Percentiles rank a stretch among this genome's conserved stretches.
Evolutionary conservation across 1,140 invertebrate genomes (phyloP).

Genomic region (Teleopsis dalmanni): DNA sequence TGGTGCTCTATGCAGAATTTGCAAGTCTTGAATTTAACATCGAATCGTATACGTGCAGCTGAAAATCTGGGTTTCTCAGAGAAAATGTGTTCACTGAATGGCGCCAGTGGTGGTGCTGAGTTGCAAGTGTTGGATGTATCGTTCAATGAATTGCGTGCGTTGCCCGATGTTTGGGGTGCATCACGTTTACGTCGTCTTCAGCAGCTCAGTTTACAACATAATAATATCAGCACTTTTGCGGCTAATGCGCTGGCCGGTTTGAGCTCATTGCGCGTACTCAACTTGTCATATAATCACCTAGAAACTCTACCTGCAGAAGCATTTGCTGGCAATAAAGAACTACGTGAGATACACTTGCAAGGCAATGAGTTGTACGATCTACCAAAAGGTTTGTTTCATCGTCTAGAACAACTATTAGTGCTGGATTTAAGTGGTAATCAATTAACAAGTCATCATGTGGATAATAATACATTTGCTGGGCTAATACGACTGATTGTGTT

Average conservation of each 20-base stretch:
- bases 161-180: slow-evolving; percentile 60
- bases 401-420: slow-evolving; percentile 58
- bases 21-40: slow-evolving; percentile 66
- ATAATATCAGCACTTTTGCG: slow-evolving; percentile 61
- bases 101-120: slow-evolving; percentile 47
- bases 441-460: slow-evolving; percentile 60
- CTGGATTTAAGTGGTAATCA: slow-evolving; percentile 67
- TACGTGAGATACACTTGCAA: slow-evolving; percentile 66
- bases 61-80: slow-evolving; percentile 59
- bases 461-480: slow-evolving; percentile 60
- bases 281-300: slow-evolving; percentile 68
- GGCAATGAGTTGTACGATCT: slow-evolving; percentile 65
- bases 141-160: slow-evolving; percentile 58
- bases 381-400: slow-evolving; percentile 59
- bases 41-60: slow-evolving; percentile 62
- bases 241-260: slow-evolving; percentile 60
- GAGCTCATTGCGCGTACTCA: slow-evolving; percentile 62
- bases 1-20: slow-evolving; percentile 65
- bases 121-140: slow-evolving; percentile 64
- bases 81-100: slow-evolving; percentile 34
- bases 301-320: slow-evolving; percentile 61
- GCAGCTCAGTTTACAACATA: slow-evolving; percentile 65
- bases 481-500: slow-evolving; percentile 61
- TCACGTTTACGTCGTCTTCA: slow-evolving; percentile 60
- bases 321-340: slow-evolving; percentile 59